These are phyloP conservation scores for Heliothis peltigera DNA, from an alignment of 2,888 invertebrate species.

Conservation along the genomic window DNA sequence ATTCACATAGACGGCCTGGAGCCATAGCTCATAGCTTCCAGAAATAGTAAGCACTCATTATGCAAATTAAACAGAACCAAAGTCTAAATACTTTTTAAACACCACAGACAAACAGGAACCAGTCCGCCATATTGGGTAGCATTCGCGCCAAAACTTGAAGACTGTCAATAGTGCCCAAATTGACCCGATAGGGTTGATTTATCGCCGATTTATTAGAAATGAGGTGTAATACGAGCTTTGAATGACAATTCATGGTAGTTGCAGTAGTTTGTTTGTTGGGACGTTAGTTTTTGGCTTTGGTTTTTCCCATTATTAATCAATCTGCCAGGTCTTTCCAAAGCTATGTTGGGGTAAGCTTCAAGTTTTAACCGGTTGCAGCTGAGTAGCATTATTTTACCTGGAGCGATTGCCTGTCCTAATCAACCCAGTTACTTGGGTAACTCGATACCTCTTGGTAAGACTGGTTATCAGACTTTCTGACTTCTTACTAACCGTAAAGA, in stretches of 20 bases:
- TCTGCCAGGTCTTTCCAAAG: too few species aligned
- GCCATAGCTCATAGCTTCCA: background rate
- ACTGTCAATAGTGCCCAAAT: conserved; percentile 24
- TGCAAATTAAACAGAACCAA: background rate
- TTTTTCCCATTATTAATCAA: background rate
- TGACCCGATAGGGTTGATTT: conserved; percentile 30
- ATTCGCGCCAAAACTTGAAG: conserved; percentile 32
- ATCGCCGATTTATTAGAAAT: conserved; percentile 70
- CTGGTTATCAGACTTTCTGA: too few species aligned
- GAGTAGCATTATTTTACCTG: too few species aligned
- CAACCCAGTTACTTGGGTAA: too few species aligned
- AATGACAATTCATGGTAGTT: conserved; percentile 29
- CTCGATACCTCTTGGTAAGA: too few species aligned
- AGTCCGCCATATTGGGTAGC: conserved; percentile 18
- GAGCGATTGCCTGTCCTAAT: too few species aligned
- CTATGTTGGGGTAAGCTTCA: too few species aligned
- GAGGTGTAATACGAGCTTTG: conserved; percentile 60
- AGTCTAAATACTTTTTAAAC: conserved; percentile 2
- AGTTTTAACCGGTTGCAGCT: too few species aligned
- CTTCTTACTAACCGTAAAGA: too few species aligned
- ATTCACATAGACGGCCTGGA: background rate
- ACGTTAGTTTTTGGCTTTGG: background rate
- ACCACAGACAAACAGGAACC: conserved; percentile 41
- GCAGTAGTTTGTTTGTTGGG: background rate
- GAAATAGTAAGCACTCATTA: too few species aligned